These are phyloP conservation scores for Frankliniella fusca DNA, from an alignment of 2,888 invertebrate genomes.

Conservation along the genomic window DNA sequence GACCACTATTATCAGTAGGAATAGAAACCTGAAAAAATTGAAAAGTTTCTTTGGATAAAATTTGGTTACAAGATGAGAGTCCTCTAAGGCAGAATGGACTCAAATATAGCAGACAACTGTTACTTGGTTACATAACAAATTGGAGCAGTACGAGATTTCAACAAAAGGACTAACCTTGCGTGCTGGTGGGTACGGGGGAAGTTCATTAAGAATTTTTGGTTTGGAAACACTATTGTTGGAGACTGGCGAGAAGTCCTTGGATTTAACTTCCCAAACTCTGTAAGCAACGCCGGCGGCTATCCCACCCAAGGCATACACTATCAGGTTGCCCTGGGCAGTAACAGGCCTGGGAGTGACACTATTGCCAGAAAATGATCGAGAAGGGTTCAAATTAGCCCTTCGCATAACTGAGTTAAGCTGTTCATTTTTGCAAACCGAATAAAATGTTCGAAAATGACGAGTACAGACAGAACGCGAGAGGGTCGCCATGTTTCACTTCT, in stretches of 20 bases:
- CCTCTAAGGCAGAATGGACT: not conserved
- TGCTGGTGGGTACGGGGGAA: not conserved
- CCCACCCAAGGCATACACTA: not conserved
- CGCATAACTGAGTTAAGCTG: not conserved
- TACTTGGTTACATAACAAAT: not conserved
- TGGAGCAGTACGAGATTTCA: not conserved
- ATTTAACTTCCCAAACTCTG: not conserved
- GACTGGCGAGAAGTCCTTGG: not conserved
- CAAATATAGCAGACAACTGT: not conserved
- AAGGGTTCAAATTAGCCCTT: not conserved
- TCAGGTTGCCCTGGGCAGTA: not conserved
- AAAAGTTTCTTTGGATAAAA: conserved; percentile 29
- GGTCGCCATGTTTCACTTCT: not conserved
- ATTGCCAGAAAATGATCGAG: not conserved
- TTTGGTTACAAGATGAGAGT: not conserved
- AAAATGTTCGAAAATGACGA: not conserved
- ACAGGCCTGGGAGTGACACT: not conserved
- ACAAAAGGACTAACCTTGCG: not conserved
- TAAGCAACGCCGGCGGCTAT: not conserved
- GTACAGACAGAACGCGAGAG: not conserved
- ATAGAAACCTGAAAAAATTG: conserved; percentile 58
- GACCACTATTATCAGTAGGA: conserved; percentile 60
- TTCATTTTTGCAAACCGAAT: conserved; percentile 7
- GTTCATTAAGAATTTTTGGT: not conserved
- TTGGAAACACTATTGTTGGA: not conserved